Conservation (phyloP, 1,140 invertebrate species). For the Bombus superbus region DNA sequence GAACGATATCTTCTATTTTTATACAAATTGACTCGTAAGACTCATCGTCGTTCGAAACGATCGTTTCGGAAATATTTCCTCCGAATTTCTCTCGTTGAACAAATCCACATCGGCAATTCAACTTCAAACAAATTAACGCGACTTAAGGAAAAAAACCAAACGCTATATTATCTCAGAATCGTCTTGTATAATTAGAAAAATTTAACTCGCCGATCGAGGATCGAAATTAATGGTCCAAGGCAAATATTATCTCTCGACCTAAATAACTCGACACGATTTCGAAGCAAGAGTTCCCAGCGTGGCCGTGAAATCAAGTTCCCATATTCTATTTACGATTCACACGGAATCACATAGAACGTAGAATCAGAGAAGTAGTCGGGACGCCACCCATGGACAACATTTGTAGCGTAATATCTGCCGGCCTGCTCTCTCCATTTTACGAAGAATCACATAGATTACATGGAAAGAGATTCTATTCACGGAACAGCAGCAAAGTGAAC, state of each 20-base stretch:
- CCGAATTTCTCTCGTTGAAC: neutral
- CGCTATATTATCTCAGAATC: no score
- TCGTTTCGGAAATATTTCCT: neutral
- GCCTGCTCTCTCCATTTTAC: neutral
- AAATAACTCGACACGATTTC: slow-evolving; percentile 24
- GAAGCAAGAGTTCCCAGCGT: neutral
- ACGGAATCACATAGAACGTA: neutral
- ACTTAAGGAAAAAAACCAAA: neutral
- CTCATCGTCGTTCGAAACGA: neutral
- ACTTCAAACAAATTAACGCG: neutral
- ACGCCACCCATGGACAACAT: neutral
- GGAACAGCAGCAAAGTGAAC: neutral
- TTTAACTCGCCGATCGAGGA: neutral
- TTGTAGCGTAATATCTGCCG: neutral
- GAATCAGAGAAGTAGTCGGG: neutral
- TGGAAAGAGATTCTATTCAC: neutral
- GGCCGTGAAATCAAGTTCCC: slow-evolving; percentile 14
- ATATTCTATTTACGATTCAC: neutral
- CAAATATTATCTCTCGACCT: neutral
- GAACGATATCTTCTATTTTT: neutral
- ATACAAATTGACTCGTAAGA: neutral
- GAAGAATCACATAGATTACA: neutral
- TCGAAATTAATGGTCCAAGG: neutral
- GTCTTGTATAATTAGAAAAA: neutral
- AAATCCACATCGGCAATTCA: neutral